A percentile compares a stretch with the other conserved stretches of the same genome.
These are phyloP conservation scores for Papilio gigon DNA, from an alignment of 2,888 invertebrate genomes.

Conservation along the genomic window DNA sequence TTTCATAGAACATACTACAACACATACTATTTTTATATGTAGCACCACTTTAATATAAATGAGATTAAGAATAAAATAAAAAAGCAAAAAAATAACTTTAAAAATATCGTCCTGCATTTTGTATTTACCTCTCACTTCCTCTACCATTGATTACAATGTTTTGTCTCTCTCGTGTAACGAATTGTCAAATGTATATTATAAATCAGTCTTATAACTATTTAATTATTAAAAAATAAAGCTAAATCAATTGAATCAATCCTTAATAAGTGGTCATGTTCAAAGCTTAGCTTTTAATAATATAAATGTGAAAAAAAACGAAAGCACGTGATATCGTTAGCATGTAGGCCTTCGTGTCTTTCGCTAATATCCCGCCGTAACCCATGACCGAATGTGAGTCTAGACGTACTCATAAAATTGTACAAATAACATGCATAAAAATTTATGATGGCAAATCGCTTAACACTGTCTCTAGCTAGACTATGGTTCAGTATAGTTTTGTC, in stretches of 20 bases:
- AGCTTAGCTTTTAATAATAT: neutral
- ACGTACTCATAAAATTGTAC: constrained; percentile 37
- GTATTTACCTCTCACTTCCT: neutral
- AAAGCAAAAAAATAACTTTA: too few species aligned
- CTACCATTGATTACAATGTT: neutral
- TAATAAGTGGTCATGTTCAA: neutral
- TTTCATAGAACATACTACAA: too few species aligned
- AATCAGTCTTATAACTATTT: too few species aligned
- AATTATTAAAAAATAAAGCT: too few species aligned
- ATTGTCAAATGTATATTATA: too few species aligned
- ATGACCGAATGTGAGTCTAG: constrained; percentile 40
- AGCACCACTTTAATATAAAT: too few species aligned
- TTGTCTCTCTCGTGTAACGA: neutral
- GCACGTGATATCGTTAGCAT: constrained; percentile 14
- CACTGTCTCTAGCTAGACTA: neutral
- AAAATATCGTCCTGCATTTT: neutral
- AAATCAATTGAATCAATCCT: neutral
- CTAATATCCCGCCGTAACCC: constrained; percentile 25
- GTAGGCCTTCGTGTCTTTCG: constrained; percentile 24
- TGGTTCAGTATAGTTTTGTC: constrained; percentile 26
- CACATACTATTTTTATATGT: too few species aligned
- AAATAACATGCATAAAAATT: constrained; percentile 36
- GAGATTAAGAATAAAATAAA: too few species aligned
- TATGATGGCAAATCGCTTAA: constrained; percentile 26
- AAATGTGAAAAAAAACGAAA: constrained; percentile 8